Percentiles rank a stretch among this genome's conserved stretches.
Evolutionary conservation across 2,888 invertebrate species (phyloP).

Genomic region (Branchellion lobata): DNA sequence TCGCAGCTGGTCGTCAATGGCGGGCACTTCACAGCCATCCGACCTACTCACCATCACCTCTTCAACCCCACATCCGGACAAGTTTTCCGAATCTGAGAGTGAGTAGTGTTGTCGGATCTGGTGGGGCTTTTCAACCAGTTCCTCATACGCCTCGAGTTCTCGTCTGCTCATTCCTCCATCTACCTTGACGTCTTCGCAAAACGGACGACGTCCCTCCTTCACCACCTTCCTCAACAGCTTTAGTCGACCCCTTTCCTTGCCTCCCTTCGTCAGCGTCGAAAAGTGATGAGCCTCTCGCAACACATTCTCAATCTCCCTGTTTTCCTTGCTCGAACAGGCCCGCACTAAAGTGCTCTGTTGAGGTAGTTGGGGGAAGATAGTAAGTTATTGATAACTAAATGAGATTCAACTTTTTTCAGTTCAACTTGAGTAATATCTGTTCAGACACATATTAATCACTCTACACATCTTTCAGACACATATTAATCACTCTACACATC

Average conservation of each 20-base stretch:
- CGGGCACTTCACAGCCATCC: conserved; percentile 52
- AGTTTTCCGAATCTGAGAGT: conserved; percentile 40
- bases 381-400: too few species aligned
- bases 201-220: not conserved
- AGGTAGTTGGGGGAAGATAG: too few species aligned
- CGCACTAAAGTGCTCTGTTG: not conserved
- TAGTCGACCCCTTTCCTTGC: not conserved
- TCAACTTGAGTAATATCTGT: too few species aligned
- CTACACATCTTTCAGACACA: too few species aligned
- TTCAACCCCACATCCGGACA: conserved; percentile 37
- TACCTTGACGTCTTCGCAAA: not conserved
- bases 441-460: too few species aligned
- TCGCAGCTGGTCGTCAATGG: conserved; percentile 57
- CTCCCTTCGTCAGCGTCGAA: not conserved
- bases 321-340: not conserved
- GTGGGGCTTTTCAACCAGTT: not conserved
- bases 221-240: not conserved
- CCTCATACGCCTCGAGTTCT: not conserved
- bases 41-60: conserved; percentile 44
- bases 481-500: too few species aligned
- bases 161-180: not conserved
- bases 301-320: not conserved
- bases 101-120: conserved; percentile 24
- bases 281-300: not conserved
- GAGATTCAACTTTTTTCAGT: too few species aligned